Evolutionary conservation across 1,140 invertebrate genomes (phyloP).

Genomic region (Hycleus cichorii): DNA sequence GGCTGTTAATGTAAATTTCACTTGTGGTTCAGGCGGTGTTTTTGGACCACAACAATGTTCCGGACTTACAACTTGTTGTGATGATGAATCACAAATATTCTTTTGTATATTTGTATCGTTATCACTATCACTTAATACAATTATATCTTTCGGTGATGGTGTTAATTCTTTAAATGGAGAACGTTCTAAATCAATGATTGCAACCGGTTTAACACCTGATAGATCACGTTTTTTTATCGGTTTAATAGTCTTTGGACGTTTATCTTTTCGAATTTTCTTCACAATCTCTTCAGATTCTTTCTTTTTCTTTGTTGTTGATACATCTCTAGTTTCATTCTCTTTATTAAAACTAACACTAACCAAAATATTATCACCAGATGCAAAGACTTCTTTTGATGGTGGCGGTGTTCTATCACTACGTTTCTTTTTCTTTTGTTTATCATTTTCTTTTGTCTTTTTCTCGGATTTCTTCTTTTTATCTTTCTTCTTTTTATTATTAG

Average conservation of each 20-base stretch:
- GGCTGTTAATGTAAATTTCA: slow-evolving; percentile 58
- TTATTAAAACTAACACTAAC: slow-evolving; percentile 87
- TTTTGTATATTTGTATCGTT: slow-evolving; percentile 45
- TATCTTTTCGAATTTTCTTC: slow-evolving; percentile 45
- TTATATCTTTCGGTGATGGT: slow-evolving; percentile 70
- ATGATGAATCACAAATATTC: slow-evolving; percentile 30
- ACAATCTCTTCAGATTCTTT: slow-evolving; percentile 41
- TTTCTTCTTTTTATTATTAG: slow-evolving; percentile 52
- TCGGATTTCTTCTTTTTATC: slow-evolving; percentile 42
- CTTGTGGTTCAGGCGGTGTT: slow-evolving; percentile 65
- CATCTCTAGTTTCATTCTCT: slow-evolving; percentile 50
- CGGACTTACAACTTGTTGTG: slow-evolving; percentile 34
- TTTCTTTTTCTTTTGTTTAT: slow-evolving; percentile 45
- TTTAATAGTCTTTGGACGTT: slow-evolving; percentile 28
- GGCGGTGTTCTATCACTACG: slow-evolving; percentile 48
- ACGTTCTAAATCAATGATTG: slow-evolving; percentile 73
- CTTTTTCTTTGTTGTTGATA: slow-evolving; percentile 41
- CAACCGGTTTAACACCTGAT: slow-evolving; percentile 62
- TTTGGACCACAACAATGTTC: slow-evolving; percentile 51
- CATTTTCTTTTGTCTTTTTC: slow-evolving; percentile 43
- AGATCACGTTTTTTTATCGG: slow-evolving; percentile 33
- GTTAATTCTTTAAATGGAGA: slow-evolving; percentile 75
- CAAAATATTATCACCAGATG: slow-evolving; percentile 84
- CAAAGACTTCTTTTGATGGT: slow-evolving; percentile 82
- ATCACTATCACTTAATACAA: slow-evolving; percentile 74